phyloP scores from a whole-genome alignment of 1,140 invertebrate genomes.

The Sinella curviseta region DNA sequence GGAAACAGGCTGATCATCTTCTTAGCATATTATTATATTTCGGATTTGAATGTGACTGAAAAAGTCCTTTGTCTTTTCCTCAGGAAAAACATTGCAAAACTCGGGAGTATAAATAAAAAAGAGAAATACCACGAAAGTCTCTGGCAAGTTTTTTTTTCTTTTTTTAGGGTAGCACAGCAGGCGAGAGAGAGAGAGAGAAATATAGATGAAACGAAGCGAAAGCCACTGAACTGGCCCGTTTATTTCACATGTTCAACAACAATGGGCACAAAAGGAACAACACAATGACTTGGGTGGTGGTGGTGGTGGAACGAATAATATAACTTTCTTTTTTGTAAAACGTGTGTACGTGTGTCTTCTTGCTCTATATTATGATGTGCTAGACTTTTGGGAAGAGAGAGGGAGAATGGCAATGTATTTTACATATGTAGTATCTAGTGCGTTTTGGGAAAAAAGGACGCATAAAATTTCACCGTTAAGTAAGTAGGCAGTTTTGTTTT shows the following conservation, averaged over 20 bases:
- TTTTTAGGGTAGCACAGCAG: too few species aligned
- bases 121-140: too few species aligned
- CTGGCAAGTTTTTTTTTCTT: too few species aligned
- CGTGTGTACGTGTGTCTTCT: too few species aligned
- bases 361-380: too few species aligned
- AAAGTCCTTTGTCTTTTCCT: background rate
- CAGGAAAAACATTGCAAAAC: background rate
- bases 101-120: too few species aligned
- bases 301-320: too few species aligned
- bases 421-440: background rate
- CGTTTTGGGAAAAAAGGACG: background rate
- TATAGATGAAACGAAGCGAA: background rate
- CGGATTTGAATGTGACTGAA: background rate
- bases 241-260: conserved; percentile 1
- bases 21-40: background rate
- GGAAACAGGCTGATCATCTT: background rate
- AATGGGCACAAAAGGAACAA: too few species aligned
- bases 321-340: too few species aligned
- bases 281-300: too few species aligned
- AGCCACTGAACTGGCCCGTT: background rate
- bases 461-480: conserved; percentile 9
- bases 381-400: background rate
- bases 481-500: conserved; percentile 17
- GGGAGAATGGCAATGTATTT: background rate
- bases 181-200: background rate